These are phyloP conservation scores for Eilema caniola DNA, from an alignment of 2,888 invertebrate species.

Conservation along the genomic window DNA sequence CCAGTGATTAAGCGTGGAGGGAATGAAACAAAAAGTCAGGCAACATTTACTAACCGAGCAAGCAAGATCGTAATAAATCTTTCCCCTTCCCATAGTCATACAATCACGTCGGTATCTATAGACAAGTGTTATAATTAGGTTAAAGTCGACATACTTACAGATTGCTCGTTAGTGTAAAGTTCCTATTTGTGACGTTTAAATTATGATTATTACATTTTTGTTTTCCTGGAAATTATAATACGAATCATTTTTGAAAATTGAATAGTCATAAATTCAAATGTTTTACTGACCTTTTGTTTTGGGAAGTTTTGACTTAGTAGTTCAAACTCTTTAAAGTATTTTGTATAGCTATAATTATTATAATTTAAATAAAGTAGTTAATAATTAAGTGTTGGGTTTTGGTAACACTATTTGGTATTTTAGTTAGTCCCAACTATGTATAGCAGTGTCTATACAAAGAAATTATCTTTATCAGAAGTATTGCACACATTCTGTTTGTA, in stretches of 20 bases:
- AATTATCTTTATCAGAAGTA: neutral
- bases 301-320: neutral
- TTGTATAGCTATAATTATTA: too few species aligned
- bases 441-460: too few species aligned
- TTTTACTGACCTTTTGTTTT: neutral
- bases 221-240: neutral
- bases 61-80: constrained; percentile 83
- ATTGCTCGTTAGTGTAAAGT: constrained; percentile 39
- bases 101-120: constrained; percentile 74
- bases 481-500: neutral
- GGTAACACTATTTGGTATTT: too few species aligned
- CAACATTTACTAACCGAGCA: constrained; percentile 78
- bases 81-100: constrained; percentile 70
- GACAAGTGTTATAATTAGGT: constrained; percentile 85
- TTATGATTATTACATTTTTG: neutral
- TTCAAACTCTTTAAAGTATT: neutral
- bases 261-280: neutral
- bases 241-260: neutral
- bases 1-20: constrained; percentile 79
- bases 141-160: constrained; percentile 66
- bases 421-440: too few species aligned
- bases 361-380: too few species aligned
- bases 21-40: constrained; percentile 79
- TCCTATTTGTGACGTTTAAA: neutral
- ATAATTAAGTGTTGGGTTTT: too few species aligned